These are phyloP conservation scores for Aptenodytes patagonicus DNA, from an alignment of 2,113 vertebrate species.

Conservation along the genomic window DNA sequence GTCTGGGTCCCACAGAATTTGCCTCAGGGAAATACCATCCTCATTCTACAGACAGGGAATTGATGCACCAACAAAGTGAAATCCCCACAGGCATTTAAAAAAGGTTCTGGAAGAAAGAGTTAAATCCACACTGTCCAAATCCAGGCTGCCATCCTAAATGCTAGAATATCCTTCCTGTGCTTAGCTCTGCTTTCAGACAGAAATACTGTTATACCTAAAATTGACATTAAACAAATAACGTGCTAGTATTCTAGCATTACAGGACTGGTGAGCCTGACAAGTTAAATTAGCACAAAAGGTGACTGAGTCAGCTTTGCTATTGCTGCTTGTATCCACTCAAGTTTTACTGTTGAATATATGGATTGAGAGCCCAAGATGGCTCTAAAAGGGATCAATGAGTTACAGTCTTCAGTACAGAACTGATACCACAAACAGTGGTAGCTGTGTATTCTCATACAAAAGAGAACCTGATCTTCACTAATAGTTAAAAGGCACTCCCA, in stretches of 20 bases:
- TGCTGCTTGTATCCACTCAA: neutral
- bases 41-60: neutral
- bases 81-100: neutral
- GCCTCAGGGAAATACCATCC: neutral
- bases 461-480: neutral
- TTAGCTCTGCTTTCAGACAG: neutral
- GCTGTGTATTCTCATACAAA: neutral
- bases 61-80: neutral
- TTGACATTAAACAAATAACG: constrained; percentile 33
- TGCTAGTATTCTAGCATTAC: neutral
- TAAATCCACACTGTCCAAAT: neutral
- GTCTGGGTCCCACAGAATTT: neutral
- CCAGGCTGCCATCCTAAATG: neutral
- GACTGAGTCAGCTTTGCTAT: neutral
- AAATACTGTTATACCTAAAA: constrained; percentile 23
- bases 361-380: neutral
- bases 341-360: neutral
- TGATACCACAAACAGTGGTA: neutral
- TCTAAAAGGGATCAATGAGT: neutral
- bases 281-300: neutral
- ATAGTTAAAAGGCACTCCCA: neutral
- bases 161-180: neutral
- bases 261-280: neutral
- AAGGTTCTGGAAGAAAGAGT: neutral
- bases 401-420: neutral